Conservation (phyloP, 2,888 invertebrate genomes). For the Coelogynopora nodosa region DNA sequence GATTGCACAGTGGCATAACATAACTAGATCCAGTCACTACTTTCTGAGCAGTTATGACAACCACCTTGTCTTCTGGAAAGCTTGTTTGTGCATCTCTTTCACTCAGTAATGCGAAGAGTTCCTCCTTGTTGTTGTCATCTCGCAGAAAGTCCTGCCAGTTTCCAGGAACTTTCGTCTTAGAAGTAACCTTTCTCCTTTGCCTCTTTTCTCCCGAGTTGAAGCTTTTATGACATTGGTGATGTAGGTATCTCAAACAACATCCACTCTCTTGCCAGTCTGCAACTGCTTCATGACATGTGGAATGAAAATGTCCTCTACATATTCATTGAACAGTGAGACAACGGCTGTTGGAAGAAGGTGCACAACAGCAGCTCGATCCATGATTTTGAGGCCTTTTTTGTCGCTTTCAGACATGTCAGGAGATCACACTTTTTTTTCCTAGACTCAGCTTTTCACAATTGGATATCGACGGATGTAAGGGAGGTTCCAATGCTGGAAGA, state of each 20-base stretch:
- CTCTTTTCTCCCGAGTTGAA: conserved; percentile 47
- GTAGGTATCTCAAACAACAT: conserved; percentile 49
- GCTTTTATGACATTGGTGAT: conserved; percentile 47
- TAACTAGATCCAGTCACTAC: neutral
- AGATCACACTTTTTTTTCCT: neutral
- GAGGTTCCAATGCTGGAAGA: neutral
- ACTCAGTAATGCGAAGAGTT: neutral
- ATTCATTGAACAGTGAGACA: conserved; percentile 48
- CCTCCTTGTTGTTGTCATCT: no score
- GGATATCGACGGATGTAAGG: neutral
- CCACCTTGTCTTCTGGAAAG: conserved; percentile 33
- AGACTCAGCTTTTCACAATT: neutral
- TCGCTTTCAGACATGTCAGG: neutral
- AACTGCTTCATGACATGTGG: conserved; percentile 47
- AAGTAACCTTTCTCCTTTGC: conserved; percentile 45
- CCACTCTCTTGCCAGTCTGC: conserved; percentile 43
- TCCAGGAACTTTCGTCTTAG: conserved; percentile 39
- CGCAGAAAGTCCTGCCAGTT: conserved; percentile 47
- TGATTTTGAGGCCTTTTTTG: neutral
- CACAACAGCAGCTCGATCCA: conserved; percentile 39
- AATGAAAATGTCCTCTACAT: conserved; percentile 45
- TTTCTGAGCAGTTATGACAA: conserved; percentile 39
- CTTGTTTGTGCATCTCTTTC: neutral
- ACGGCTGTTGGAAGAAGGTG: conserved; percentile 43
- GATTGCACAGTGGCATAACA: neutral